A percentile compares a stretch with the other conserved stretches of the same genome.
Evolutionary conservation across 2,797 vertebrate genomes (phyloP).

Genomic region (Antennarius maculatus): DNA sequence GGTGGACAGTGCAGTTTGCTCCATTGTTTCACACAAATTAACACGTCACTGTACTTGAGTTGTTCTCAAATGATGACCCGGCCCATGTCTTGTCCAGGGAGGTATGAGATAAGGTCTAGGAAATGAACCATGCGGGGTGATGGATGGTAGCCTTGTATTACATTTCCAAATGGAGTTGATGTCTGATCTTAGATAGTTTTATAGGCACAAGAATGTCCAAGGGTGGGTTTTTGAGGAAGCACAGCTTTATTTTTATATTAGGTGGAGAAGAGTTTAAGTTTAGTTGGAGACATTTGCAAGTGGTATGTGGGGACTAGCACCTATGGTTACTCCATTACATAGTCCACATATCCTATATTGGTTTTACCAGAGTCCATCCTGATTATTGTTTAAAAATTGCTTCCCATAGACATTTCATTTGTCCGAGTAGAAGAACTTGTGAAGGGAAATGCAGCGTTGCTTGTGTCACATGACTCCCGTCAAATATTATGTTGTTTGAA

Average conservation of each 20-base stretch:
- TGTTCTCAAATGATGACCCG: constrained; percentile 30
- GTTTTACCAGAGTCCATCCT: constrained; percentile 55
- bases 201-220: constrained; percentile 50
- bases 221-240: constrained; percentile 52
- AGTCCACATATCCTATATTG: constrained; percentile 59
- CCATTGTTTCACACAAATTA: constrained; percentile 20
- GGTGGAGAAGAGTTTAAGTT: constrained; percentile 25
- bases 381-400: constrained; percentile 41
- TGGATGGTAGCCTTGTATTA: constrained; percentile 11
- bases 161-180: constrained; percentile 12
- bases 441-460: constrained; percentile 24
- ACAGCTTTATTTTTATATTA: constrained; percentile 77
- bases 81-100: constrained; percentile 27
- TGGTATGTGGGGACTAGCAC: constrained; percentile 30
- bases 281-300: constrained; percentile 17
- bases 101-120: constrained; percentile 69
- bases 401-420: constrained; percentile 38
- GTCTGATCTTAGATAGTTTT: constrained; percentile 50
- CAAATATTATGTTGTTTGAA: constrained; percentile 50
- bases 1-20: constrained; percentile 16
- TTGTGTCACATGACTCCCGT: constrained; percentile 35
- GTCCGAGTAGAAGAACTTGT: constrained; percentile 26
- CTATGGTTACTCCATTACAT: constrained; percentile 37
- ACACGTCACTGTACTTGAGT: constrained; percentile 32
- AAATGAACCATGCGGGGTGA: constrained; percentile 33